Evolutionary conservation across 2,113 vertebrate species (phyloP).

Genomic region (Siniperca knerii): DNA sequence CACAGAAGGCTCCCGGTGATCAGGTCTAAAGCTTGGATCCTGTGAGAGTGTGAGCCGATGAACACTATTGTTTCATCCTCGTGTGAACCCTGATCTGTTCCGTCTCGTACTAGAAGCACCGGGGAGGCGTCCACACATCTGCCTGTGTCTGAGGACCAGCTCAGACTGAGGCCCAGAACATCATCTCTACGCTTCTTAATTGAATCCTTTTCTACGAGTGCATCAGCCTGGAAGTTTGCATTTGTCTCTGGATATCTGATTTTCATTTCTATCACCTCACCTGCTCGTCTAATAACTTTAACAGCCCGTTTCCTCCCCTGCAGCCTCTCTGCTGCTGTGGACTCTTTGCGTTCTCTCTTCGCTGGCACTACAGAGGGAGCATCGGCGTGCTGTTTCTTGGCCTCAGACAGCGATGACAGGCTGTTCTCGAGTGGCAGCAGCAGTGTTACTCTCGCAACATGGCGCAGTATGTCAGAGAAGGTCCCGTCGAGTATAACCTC

Average conservation of each 20-base stretch:
- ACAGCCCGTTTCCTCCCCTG: neutral
- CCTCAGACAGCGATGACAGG: slow-evolving; percentile 7
- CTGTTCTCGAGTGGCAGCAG: slow-evolving; percentile 26
- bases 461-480: slow-evolving; percentile 86
- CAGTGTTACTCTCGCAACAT: slow-evolving; percentile 70
- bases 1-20: slow-evolving; percentile 88
- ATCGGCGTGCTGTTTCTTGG: slow-evolving; percentile 39
- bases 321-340: slow-evolving; percentile 19
- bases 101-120: slow-evolving; percentile 79
- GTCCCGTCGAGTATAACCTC: slow-evolving; percentile 89
- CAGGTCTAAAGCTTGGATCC: slow-evolving; percentile 90
- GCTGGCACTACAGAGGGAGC: slow-evolving; percentile 5
- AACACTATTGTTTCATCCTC: slow-evolving; percentile 79
- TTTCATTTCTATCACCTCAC: slow-evolving; percentile 54
- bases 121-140: slow-evolving; percentile 97
- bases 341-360: slow-evolving; percentile 45
- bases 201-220: neutral
- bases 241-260: neutral
- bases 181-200: neutral
- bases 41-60: slow-evolving; percentile 93
- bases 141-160: slow-evolving; percentile 92
- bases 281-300: slow-evolving; percentile 73
- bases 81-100: neutral
- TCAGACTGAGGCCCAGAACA: slow-evolving; percentile 74
- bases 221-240: neutral